phyloP scores from a whole-genome alignment of 2,113 vertebrate species.

The Brachirus orientalis region DNA sequence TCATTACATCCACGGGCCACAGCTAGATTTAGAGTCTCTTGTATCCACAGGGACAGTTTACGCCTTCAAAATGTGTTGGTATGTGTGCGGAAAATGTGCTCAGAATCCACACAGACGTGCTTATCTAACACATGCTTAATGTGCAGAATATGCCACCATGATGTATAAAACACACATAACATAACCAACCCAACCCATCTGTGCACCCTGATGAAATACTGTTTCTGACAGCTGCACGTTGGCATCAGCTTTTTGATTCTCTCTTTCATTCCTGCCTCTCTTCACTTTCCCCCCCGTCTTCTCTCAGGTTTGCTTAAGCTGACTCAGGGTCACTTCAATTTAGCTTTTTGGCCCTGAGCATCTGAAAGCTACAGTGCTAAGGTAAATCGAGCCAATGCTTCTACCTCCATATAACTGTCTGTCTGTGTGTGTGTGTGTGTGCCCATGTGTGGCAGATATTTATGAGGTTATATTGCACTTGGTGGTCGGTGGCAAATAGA shows the following conservation, averaged over 20 bases:
- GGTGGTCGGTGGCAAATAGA: constrained; percentile 40
- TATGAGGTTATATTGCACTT: constrained; percentile 54
- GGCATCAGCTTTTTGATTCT: constrained; percentile 30
- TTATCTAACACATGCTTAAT: constrained; percentile 10
- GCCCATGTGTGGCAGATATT: constrained; percentile 31
- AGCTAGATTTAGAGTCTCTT: constrained; percentile 48
- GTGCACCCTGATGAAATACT: constrained; percentile 45
- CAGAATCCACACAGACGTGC: constrained; percentile 3
- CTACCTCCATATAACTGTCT: not conserved
- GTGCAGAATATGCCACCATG: not conserved
- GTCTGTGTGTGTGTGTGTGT: constrained; percentile 10
- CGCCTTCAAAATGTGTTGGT: constrained; percentile 16
- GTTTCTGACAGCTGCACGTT: constrained; percentile 36
- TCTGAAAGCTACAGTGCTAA: constrained; percentile 43
- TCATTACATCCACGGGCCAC: constrained; percentile 68
- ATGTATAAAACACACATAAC: not conserved
- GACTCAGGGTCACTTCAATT: constrained; percentile 73
- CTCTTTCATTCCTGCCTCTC: constrained; percentile 30
- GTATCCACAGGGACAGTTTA: constrained; percentile 27
- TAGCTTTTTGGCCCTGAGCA: constrained; percentile 53
- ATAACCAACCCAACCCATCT: not conserved
- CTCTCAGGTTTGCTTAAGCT: constrained; percentile 57
- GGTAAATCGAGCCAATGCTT: constrained; percentile 44
- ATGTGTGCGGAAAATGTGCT: not conserved
- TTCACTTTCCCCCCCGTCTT: constrained; percentile 25